These are phyloP conservation scores for Arizona elegans DNA, from an alignment of 2,113 vertebrate species.

Conservation along the genomic window DNA sequence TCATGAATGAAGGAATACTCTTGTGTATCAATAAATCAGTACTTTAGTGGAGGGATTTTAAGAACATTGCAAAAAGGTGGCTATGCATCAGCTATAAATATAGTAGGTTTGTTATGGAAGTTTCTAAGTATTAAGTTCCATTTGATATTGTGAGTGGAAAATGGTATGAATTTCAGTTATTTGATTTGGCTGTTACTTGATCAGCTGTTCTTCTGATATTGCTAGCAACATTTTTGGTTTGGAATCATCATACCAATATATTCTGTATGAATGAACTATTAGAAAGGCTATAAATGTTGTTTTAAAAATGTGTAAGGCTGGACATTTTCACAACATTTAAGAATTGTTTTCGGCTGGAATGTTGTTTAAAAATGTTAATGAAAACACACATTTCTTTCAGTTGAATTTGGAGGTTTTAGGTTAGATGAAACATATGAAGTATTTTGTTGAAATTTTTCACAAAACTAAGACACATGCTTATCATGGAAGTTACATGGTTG, in stretches of 20 bases:
- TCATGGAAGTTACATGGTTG: slow-evolving; percentile 10
- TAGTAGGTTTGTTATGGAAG: neutral
- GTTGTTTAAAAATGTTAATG: neutral
- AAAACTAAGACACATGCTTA: neutral
- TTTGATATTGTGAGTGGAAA: neutral
- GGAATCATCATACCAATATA: neutral
- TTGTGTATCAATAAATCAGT: neutral
- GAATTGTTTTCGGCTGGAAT: neutral
- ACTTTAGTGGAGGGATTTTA: neutral
- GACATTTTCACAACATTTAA: neutral
- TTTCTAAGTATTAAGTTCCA: neutral
- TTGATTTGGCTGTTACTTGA: neutral
- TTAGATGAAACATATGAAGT: neutral
- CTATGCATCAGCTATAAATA: neutral
- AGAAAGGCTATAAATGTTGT: neutral
- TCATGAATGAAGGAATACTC: neutral
- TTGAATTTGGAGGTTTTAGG: neutral
- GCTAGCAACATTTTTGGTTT: neutral
- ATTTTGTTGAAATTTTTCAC: neutral
- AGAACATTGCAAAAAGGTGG: neutral
- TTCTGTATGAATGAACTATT: neutral
- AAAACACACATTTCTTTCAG: neutral
- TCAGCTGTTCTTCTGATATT: neutral
- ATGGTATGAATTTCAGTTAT: neutral
- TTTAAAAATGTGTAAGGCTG: neutral